Evolutionary conservation across 2,797 vertebrate genomes (phyloP).

Genomic region (Parambassis ranga): DNA sequence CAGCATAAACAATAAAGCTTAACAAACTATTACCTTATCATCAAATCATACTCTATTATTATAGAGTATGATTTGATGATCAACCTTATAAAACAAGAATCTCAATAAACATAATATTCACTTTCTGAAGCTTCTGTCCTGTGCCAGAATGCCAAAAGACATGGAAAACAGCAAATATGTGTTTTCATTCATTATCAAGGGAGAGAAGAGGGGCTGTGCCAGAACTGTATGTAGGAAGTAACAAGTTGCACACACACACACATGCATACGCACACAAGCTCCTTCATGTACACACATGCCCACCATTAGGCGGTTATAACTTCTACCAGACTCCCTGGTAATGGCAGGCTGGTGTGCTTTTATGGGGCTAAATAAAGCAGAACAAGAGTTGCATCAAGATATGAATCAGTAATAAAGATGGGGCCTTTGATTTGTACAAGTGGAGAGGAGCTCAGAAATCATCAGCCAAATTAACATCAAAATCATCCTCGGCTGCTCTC

Average conservation of each 20-base stretch:
- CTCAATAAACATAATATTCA: not conserved
- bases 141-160: not conserved
- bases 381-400: conserved; percentile 3
- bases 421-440: conserved; percentile 39
- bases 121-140: not conserved
- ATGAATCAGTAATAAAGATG: conserved; percentile 41
- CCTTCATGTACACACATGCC: not conserved
- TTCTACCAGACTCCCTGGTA: conserved; percentile 2
- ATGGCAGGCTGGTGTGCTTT: conserved; percentile 10
- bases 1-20: too few relatives aligned
- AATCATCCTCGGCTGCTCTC: conserved; percentile 21
- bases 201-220: too few relatives aligned
- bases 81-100: too few relatives aligned
- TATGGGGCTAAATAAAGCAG: not conserved
- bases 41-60: too few relatives aligned
- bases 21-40: too few relatives aligned
- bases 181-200: not conserved
- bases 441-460: conserved; percentile 23
- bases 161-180: not conserved
- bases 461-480: conserved; percentile 59
- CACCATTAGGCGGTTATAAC: not conserved
- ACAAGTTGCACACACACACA: not conserved
- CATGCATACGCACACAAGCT: not conserved
- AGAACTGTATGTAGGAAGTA: too few relatives aligned
- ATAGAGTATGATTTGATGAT: too few relatives aligned